Conservation (phyloP, 2,113 vertebrate species). For the Carettochelys insculpta region DNA sequence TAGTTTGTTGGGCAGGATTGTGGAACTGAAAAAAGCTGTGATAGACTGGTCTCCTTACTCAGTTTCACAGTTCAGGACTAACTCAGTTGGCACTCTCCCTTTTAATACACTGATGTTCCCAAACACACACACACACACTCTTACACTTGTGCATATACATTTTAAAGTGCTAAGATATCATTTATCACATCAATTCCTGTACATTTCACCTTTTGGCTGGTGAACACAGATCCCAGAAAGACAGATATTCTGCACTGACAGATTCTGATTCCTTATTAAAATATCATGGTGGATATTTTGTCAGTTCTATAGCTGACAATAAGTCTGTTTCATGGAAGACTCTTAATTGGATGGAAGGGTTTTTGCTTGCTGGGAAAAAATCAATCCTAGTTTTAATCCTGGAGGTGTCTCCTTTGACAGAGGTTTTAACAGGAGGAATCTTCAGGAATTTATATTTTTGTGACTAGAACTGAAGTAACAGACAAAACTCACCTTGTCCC, state of each 20-base stretch:
- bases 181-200: neutral
- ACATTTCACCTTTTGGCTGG: neutral
- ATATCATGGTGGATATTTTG: neutral
- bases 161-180: neutral
- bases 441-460: neutral
- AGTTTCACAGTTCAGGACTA: neutral
- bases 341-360: neutral
- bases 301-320: neutral
- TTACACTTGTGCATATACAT: too few species aligned
- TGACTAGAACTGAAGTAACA: neutral
- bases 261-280: neutral
- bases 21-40: neutral
- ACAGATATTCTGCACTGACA: neutral
- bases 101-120: neutral
- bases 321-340: neutral
- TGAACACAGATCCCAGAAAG: neutral
- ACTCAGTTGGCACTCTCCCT: neutral
- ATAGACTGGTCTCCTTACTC: neutral
- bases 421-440: neutral
- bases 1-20: too few species aligned
- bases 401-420: neutral
- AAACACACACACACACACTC: too few species aligned
- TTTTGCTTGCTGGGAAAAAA: neutral
- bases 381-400: slow-evolving; percentile 1
- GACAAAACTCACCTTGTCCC: slow-evolving; percentile 65